Evolutionary conservation across 64 coral and sea anemone species (phyloP), one percentile per base, ranked within the genome.

Genomic region (Actinia equina): DNA sequence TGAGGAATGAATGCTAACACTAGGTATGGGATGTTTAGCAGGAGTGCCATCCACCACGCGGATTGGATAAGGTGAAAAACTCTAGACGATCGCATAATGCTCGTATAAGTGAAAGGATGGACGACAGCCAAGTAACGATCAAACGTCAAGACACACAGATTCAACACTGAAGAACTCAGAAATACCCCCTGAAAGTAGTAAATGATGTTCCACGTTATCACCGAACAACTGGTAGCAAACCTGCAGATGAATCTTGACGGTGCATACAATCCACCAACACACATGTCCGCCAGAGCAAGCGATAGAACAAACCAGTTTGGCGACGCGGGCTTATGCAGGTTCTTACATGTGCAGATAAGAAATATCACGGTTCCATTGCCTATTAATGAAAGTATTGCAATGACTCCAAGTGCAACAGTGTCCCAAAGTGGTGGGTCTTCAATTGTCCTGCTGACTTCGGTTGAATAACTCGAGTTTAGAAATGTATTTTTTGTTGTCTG

Each of bases 111-210:
- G 4, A 86, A 74, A 52, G 85, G 85, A n/a, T 86, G 85, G 15
- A 86, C 63, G 3, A 86, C 71, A 51, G 85, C 85, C 43, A 69
- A 52, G 85, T 86, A 86, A 13, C 85, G 85, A 86, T 86, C 62
- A 13, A 64, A 86, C 22, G 85, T 86, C 26, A 86, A 86, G 14
- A 30, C 26, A 71, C 85, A 86, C 25, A 88, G 86, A 79, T 88
- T 86, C 43, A 58, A 10, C 19, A 86, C 64, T 13, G 85, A 86
- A 0, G 85, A 86, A 70, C 71, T 45, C 9, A 74, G 60, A 63
- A 74, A 74, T 9, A 86, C 65, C 26, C 85, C 22, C 5, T 69
- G 63, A 11, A 85, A 85, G 57, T 53, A 85, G 55, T 62, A 85
- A 12, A 85, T 61, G 27, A 85, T 19, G 18, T 57, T 20, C 83